Conservation (phyloP, 2,113 vertebrate species). For the Chamaetylas fuelleborni region DNA sequence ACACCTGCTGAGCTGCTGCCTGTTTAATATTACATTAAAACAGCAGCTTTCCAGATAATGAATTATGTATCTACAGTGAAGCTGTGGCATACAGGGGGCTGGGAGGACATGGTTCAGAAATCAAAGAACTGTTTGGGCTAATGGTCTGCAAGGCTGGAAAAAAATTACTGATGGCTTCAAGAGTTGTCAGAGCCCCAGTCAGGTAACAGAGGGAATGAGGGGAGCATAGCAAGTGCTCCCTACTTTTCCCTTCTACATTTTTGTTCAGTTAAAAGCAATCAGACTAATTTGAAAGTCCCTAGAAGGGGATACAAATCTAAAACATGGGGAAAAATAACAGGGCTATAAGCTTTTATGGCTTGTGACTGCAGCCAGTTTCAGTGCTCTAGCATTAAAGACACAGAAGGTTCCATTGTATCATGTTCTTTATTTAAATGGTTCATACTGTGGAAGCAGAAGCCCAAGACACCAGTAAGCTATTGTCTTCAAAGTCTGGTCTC, state of each 20-base stretch:
- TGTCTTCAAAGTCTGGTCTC: background rate
- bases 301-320: background rate
- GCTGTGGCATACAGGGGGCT: background rate
- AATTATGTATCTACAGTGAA: conserved; percentile 10
- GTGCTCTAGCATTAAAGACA: background rate
- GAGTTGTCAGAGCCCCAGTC: background rate
- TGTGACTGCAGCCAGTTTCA: background rate
- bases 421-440: background rate
- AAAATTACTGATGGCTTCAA: background rate
- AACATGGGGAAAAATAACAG: background rate
- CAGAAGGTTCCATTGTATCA: background rate
- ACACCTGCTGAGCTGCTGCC: conserved; percentile 52
- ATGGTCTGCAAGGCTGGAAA: background rate
- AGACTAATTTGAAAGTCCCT: background rate
- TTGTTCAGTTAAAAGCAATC: background rate
- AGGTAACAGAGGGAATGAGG: background rate
- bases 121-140: background rate
- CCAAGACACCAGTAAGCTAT: background rate
- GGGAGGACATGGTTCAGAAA: background rate
- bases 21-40: conserved; percentile 53
- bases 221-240: background rate
- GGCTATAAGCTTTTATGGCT: background rate
- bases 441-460: background rate
- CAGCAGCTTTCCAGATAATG: background rate
- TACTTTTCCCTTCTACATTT: background rate